Evolutionary conservation across 2,113 vertebrate species (phyloP).

Genomic region (Festucalex cinctus): DNA sequence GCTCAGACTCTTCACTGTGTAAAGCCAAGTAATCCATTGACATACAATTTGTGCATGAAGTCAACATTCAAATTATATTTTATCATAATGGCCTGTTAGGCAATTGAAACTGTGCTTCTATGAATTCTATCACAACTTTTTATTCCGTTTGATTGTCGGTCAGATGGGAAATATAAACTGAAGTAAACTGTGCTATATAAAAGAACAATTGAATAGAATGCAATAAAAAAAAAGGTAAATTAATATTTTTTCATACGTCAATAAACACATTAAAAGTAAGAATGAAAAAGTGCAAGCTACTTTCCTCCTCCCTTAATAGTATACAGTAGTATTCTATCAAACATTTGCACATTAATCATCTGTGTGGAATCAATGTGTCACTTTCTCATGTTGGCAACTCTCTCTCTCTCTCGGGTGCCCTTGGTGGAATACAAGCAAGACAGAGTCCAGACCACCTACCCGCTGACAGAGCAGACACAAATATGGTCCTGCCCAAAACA

Average conservation of each 20-base stretch:
- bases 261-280: too few species aligned
- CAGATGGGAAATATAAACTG: too few species aligned
- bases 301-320: too few species aligned
- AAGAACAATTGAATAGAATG: too few species aligned
- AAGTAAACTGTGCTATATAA: too few species aligned
- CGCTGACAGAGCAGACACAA: slow-evolving; percentile 45
- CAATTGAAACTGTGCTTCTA: background rate
- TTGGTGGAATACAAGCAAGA: slow-evolving; percentile 7
- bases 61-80: background rate
- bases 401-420: background rate
- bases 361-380: background rate
- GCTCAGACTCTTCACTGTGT: slow-evolving; percentile 59
- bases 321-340: background rate
- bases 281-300: too few species aligned
- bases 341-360: background rate
- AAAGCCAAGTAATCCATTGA: background rate
- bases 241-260: too few species aligned
- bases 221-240: too few species aligned
- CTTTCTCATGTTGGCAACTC: background rate
- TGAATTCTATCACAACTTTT: background rate
- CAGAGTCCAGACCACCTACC: slow-evolving; percentile 39
- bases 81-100: background rate
- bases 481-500: slow-evolving; percentile 47
- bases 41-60: background rate
- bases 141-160: too few species aligned